A percentile compares a stretch with the other conserved stretches of the same genome.
phyloP scores from a whole-genome alignment of 2,113 vertebrate species.

The Balaeniceps rex region DNA sequence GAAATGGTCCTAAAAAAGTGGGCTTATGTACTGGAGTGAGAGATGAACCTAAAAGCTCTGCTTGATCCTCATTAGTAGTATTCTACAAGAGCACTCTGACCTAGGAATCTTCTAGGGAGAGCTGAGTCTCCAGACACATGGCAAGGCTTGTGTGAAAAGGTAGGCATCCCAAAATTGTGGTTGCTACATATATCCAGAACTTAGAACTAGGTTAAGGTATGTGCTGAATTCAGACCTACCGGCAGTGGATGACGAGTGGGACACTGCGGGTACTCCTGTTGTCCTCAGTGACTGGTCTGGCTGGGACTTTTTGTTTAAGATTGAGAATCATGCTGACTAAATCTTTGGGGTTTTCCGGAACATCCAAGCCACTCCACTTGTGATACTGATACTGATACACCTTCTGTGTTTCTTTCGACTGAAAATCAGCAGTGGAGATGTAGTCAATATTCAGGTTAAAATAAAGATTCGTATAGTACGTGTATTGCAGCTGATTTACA shows the following conservation, averaged over 20 bases:
- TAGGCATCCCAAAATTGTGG: not conserved
- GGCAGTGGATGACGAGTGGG: constrained; percentile 84
- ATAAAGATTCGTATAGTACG: not conserved
- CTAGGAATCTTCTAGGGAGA: not conserved
- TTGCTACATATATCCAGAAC: not conserved
- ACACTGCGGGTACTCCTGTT: constrained; percentile 25
- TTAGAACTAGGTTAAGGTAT: not conserved
- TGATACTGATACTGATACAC: constrained; percentile 88
- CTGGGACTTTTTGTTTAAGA: constrained; percentile 71
- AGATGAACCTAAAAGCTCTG: not conserved
- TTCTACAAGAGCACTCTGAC: not conserved
- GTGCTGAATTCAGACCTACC: constrained; percentile 69
- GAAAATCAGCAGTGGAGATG: not conserved
- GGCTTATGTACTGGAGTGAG: fast-evolving
- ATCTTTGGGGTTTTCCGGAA: constrained; percentile 79
- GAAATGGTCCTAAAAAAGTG: not conserved
- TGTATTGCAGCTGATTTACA: not conserved
- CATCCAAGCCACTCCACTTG: constrained; percentile 75
- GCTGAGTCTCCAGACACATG: not conserved
- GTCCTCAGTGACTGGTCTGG: constrained; percentile 16
- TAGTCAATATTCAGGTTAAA: not conserved
- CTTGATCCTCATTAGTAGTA: not conserved
- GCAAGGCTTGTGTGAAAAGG: not conserved
- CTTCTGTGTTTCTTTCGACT: constrained; percentile 84
- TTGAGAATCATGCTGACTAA: constrained; percentile 80